Percentiles rank a stretch among this genome's conserved stretches.
Evolutionary conservation across 1,140 invertebrate species (phyloP).

Genomic region (Drosophila pseudoobscura): DNA sequence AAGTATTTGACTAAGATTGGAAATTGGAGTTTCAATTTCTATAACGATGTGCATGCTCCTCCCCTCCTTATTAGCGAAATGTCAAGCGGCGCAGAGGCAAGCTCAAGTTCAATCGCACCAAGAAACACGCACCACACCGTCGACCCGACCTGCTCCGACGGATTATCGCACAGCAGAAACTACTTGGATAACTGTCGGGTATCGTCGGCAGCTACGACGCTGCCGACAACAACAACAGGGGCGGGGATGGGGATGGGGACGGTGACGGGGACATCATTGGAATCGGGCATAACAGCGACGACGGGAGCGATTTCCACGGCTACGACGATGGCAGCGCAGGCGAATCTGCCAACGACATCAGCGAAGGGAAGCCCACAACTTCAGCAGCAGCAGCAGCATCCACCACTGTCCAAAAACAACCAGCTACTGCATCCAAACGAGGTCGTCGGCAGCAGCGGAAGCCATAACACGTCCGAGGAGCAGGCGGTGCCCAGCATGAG

Average conservation of each 20-base stretch:
- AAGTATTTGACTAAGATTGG: slow-evolving; percentile 32
- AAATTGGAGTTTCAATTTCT: not conserved
- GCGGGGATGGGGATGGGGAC: slow-evolving; percentile 31
- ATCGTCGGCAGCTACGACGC: slow-evolving; percentile 83
- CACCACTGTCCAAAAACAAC: slow-evolving; percentile 33
- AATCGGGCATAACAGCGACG: slow-evolving; percentile 51
- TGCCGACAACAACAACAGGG: slow-evolving; percentile 64
- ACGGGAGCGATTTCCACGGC: slow-evolving; percentile 73
- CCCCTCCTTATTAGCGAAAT: slow-evolving; percentile 63
- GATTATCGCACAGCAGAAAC: slow-evolving; percentile 85
- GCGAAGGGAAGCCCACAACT: slow-evolving; percentile 63
- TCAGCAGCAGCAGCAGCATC: slow-evolving; percentile 53
- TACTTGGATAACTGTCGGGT: slow-evolving; percentile 86
- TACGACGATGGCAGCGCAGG: slow-evolving; percentile 76
- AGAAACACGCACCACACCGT: slow-evolving; percentile 88
- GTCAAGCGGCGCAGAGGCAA: slow-evolving; percentile 89
- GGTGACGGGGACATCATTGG: slow-evolving; percentile 41
- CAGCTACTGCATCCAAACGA: slow-evolving; percentile 29
- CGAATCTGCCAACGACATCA: slow-evolving; percentile 66
- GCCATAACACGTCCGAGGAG: slow-evolving; percentile 42
- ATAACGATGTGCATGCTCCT: not conserved
- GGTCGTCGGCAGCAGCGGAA: slow-evolving; percentile 11
- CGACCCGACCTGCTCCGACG: slow-evolving; percentile 82
- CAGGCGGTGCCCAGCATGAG: slow-evolving; percentile 45
- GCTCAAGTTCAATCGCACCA: slow-evolving; percentile 91